Evolutionary conservation across 1,140 invertebrate genomes (phyloP).

Genomic region (Oedothorax gibbosus): DNA sequence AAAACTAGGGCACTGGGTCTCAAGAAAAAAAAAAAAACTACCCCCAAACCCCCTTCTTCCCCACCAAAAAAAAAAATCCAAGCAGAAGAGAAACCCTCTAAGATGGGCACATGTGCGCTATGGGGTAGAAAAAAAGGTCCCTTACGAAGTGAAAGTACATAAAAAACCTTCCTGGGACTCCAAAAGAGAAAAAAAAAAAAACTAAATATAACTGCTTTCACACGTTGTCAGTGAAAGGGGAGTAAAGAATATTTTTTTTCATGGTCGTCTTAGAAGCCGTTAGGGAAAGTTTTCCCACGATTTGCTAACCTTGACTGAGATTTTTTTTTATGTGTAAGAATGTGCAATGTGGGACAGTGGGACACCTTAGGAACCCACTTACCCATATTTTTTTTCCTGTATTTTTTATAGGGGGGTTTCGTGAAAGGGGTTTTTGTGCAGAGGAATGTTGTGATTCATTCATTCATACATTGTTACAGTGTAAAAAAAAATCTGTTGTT

Average conservation of each 20-base stretch:
- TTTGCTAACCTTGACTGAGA: conserved; percentile 48
- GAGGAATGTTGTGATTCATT: background rate
- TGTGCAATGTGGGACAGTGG: conserved; percentile 42
- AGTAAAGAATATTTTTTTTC: background rate
- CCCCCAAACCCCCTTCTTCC: background rate
- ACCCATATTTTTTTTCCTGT: conserved; percentile 11
- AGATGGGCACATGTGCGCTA: conserved; percentile 2
- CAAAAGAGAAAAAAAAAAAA: conserved; percentile 5
- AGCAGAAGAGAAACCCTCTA: conserved; percentile 4
- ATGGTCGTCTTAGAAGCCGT: conserved; percentile 25
- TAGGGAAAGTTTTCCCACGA: conserved; percentile 54
- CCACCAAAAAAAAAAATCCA: background rate
- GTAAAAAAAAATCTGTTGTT: too few relatives aligned
- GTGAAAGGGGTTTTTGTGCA: conserved; percentile 17
- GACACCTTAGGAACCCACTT: conserved; percentile 49
- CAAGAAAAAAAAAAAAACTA: background rate
- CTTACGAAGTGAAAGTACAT: conserved; percentile 16
- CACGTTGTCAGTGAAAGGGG: conserved; percentile 17
- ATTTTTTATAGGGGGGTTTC: background rate
- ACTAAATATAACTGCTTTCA: conserved; percentile 41
- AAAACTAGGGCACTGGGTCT: conserved; percentile 17
- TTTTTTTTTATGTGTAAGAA: conserved; percentile 21
- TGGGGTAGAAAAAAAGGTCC: background rate
- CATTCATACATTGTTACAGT: too few relatives aligned
- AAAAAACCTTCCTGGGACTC: too few relatives aligned